phyloP scores from a whole-genome alignment of 92 coral and sea anemone genomes.

The Muricea muricata region DNA sequence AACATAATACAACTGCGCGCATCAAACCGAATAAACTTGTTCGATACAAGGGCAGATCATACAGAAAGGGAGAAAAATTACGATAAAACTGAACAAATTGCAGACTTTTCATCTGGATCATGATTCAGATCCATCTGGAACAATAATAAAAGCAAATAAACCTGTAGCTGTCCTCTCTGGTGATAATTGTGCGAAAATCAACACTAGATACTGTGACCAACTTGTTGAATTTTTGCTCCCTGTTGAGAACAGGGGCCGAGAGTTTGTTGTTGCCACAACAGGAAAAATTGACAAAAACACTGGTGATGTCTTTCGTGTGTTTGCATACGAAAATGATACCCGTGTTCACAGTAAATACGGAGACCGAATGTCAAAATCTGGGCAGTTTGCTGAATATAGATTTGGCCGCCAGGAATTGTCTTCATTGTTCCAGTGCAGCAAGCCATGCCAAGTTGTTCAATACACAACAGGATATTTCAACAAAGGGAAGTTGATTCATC shows the following conservation, averaged over 20 bases:
- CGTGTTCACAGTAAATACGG: too few relatives aligned
- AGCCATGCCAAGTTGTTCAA: not conserved
- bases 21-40: not conserved
- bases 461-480: not conserved
- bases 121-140: not conserved
- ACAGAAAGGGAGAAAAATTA: not conserved
- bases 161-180: conserved; percentile 9
- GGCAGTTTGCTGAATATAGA: too few relatives aligned
- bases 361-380: too few relatives aligned
- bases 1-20: not conserved
- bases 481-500: not conserved
- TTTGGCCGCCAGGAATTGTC: too few relatives aligned
- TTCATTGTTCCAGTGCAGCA: too few relatives aligned
- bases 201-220: not conserved
- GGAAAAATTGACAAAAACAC: too few relatives aligned
- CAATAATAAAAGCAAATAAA: not conserved
- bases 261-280: not conserved
- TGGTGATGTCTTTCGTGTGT: too few relatives aligned
- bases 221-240: not conserved
- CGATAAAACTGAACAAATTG: not conserved
- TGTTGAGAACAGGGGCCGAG: not conserved
- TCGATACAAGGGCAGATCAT: not conserved
- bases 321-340: not conserved
- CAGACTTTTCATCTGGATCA: not conserved
- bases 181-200: not conserved